Base-by-base conservation (phyloP, 2,888 invertebrate species). In the Athrips mouffetella region DNA sequence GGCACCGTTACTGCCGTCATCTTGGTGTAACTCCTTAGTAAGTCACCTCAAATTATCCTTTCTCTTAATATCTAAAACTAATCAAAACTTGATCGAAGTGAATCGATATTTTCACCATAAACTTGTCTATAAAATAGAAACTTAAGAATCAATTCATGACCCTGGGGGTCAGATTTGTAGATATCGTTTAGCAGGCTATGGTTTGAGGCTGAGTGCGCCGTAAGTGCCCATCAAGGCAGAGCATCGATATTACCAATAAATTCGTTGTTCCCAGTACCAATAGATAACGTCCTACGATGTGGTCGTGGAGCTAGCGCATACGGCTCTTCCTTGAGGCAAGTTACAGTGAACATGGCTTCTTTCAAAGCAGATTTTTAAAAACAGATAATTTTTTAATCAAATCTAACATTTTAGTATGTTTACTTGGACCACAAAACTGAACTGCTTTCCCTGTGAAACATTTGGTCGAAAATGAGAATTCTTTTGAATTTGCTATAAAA, bases 61-160 rank as follows among this genome's bases (percentile, higher is more conserved):
- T 44, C 44, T 21, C 44, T 31, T 42, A 15, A 11, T 18, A 27
- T 42, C 42, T 11, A 27, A 30, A 44, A 31, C 44, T 31, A 44
- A 44, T 44, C 44, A 31, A 42, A 44, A 44, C 5, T 21, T 31
- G 30, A 44, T 44, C 44, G 31, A 13, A 29, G 13, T 16, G 16
- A 10, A 25, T 29, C 42, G 29, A 40, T 13, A 31, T 44, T 44
- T 44, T 44, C 44, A 30, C 44, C 21, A 21, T 44, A 3, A 33
- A 51, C 52, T 55, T 39, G 48, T 58, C 62, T 54, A 60, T 73
- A 74, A 76, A 73, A 77, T 74, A 73, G 73, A 76, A 79, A 75
- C 66, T 76, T 84, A 75, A 85, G 79, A 85, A 80, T 87, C 85
- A 86, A 87, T 86, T 83, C 76, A 68, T 84, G 80, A 83, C 81